These are phyloP conservation scores for Heliconius himera DNA, from an alignment of 1,140 invertebrate species.

Conservation along the genomic window DNA sequence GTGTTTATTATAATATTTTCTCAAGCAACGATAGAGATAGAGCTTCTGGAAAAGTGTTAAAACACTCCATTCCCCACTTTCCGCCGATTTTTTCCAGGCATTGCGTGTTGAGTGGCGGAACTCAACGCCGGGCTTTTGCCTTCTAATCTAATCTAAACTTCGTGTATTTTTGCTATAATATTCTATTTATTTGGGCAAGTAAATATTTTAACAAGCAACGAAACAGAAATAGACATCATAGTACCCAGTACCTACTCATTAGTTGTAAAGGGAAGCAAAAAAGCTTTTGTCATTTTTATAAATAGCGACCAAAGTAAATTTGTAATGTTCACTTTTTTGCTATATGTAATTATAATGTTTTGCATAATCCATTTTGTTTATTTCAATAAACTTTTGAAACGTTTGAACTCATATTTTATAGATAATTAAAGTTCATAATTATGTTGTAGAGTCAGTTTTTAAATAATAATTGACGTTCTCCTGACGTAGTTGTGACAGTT, in stretches of 20 bases:
- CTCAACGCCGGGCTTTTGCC: too few species aligned
- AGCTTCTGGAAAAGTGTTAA: too few species aligned
- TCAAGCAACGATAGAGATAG: too few species aligned
- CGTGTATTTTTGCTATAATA: too few species aligned
- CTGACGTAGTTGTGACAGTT: background rate
- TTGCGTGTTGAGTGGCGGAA: too few species aligned
- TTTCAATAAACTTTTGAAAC: background rate
- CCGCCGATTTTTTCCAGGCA: too few species aligned
- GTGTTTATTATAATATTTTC: too few species aligned
- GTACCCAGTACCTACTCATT: background rate
- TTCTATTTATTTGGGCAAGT: too few species aligned
- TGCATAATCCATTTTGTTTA: background rate
- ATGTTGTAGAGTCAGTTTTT: background rate
- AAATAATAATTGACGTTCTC: background rate
- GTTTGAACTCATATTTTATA: slow-evolving; percentile 2
- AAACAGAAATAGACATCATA: too few species aligned
- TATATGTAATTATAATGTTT: background rate
- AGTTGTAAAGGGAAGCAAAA: background rate
- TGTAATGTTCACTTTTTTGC: background rate
- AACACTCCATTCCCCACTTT: too few species aligned
- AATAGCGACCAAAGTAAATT: background rate
- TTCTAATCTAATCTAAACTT: too few species aligned
- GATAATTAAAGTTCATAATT: background rate
- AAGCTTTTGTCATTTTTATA: background rate
- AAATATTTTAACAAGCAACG: too few species aligned